Evolutionary conservation across 2,113 vertebrate species (phyloP).

Genomic region (Platysteira castanea): DNA sequence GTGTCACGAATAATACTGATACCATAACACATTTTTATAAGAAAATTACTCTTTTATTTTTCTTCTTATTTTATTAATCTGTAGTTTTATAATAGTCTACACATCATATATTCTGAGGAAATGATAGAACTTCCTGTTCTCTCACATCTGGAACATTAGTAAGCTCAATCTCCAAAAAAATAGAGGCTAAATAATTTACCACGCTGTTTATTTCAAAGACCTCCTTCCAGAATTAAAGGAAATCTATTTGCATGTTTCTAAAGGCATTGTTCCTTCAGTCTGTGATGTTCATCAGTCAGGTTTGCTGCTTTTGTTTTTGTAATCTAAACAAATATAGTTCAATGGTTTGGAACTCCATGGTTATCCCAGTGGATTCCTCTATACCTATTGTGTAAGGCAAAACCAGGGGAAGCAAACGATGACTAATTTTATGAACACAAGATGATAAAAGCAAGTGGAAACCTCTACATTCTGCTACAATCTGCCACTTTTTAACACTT

Average conservation of each 20-base stretch:
- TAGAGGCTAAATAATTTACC: constrained; percentile 57
- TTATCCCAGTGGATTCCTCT: constrained; percentile 32
- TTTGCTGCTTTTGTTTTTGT: constrained; percentile 49
- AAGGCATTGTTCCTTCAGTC: constrained; percentile 55
- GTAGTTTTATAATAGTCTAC: not conserved
- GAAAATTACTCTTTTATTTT: not conserved
- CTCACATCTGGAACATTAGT: constrained; percentile 55
- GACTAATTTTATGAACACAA: constrained; percentile 34
- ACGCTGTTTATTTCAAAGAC: constrained; percentile 59
- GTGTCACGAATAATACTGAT: not conserved
- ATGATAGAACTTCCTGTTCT: constrained; percentile 67
- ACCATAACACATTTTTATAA: not conserved
- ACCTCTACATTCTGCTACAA: not conserved
- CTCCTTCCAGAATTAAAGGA: constrained; percentile 61
- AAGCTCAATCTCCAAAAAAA: constrained; percentile 54
- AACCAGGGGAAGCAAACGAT: constrained; percentile 41
- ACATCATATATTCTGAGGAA: constrained; percentile 40
- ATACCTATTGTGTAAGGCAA: constrained; percentile 37
- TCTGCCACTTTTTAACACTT: not conserved
- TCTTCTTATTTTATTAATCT: not conserved
- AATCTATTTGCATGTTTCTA: constrained; percentile 63
- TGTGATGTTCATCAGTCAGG: constrained; percentile 57
- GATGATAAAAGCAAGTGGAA: not conserved
- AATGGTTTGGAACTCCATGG: constrained; percentile 14
- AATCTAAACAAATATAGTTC: constrained; percentile 55